Base-by-base conservation (phyloP, 2,888 invertebrate species). In the Oconnorella tubifera region DNA sequence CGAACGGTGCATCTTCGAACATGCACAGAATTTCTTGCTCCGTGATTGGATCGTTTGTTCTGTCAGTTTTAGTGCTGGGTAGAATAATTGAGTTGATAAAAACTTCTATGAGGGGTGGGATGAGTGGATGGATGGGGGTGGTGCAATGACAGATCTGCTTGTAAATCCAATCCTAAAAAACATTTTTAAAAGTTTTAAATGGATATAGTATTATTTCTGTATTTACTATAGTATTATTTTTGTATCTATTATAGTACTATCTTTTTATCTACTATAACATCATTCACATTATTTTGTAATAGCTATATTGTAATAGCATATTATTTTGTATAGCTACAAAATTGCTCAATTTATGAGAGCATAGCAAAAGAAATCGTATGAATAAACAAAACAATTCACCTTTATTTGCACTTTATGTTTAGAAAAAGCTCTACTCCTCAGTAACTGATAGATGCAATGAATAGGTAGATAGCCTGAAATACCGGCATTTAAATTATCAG, bases 401-500 rank as follows among this genome's bases (percentile, higher is more conserved):
- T 94, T 95, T 3, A 97, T 95, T 0, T 93, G 92, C 1, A 97
- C 95, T 82, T 92, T 91, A 80, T 97, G 92, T 80, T 96, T 97
- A 0, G 94, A 91, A 80, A 97, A 97, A 0, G 94, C 92, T 70
- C 96, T 85, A 3, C 92, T 94, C 80, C 95, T 95, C 19, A 98
- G 84, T 55, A 97, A 84, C 78, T 97, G 97, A 78, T 96, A 93
- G 73, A 97, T 94, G 79, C 97, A 97, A 81, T 97, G 96, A 23
- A 97, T 91, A 0, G 97, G 96, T 62, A 98, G 83, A 81, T 94
- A 96, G 6, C 96, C 94, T 0, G 89, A 88, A 76, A 94, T 90
- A 74, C 89, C 89, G 48, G 91, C 92, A 82, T 89, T 95, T 27
- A 98, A 85, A 75, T 89, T 89, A 0, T 87, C 87, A 0, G 97